Evolutionary conservation across 2,797 vertebrate genomes (phyloP), one percentile per base, ranked within the genome.

Genomic region (Anisognathus igniventris): DNA sequence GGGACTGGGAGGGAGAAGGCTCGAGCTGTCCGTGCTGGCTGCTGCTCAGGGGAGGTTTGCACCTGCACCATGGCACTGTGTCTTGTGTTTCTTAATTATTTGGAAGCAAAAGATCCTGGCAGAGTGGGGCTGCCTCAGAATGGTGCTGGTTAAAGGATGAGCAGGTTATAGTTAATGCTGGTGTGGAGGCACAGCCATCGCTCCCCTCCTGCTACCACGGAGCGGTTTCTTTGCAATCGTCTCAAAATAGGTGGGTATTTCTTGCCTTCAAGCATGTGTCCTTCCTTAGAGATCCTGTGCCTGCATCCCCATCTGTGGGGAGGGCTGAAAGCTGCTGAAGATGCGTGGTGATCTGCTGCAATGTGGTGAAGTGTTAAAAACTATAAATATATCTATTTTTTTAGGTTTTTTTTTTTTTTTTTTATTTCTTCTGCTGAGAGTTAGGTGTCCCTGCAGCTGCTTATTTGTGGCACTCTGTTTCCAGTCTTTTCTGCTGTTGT

Each of bases 31-130:
- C 0, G 0, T 31, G 51, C 75, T 40, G 65, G 71, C 53, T 86
- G 67, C 65, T 51, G n/a, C 47, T 60, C 25, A 15, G 45, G 47
- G 40, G 54, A 44, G 67, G 31, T 74, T 65, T 80, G 82, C 50
- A n/a, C 57, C 72, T 58, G 35, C 39, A 13, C 56, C 39, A 1
- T 0, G 0, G 2, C 8, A 0, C 18, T 20, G 31, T 1, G 0
- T 50, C 56, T 31, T 39, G 10, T 44, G 12, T 17, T 61, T 58
- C 57, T 57, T 39, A 18, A 44, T 61, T 65, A 24, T 22, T 40
- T 51, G 44, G 64, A 66, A 67, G 66, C 2, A 10, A 56, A 82
- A 39, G 35, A 27, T 50, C 5, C 40, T 42, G 60, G 78, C 30
- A n/a, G 71, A 50, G 39, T 7, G 7, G 2, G 61, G 2, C 60